Evolutionary conservation across 2,113 vertebrate genomes (phyloP).

Genomic region (Cettia cetti): DNA sequence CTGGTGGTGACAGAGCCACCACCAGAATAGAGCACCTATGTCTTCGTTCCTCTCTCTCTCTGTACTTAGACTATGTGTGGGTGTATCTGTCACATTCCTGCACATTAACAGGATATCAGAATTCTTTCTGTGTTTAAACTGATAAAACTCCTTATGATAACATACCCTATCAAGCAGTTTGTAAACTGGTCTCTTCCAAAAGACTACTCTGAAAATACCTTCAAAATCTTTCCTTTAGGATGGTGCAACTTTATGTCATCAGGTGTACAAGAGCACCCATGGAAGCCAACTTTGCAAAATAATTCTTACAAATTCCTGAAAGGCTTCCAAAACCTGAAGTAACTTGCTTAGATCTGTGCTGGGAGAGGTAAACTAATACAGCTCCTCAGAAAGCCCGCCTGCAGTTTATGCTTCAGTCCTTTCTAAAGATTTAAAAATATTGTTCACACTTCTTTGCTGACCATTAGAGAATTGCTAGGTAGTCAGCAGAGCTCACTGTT

Average conservation of each 20-base stretch:
- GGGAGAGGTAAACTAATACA: not conserved
- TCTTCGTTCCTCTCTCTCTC: not conserved
- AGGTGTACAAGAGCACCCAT: not conserved
- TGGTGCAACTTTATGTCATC: not conserved
- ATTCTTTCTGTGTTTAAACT: not conserved
- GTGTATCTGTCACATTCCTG: not conserved
- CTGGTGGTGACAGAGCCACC: not conserved
- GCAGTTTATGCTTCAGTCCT: not conserved
- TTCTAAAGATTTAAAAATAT: not conserved
- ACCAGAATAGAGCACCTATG: not conserved
- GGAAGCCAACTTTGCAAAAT: not conserved
- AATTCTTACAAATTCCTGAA: not conserved
- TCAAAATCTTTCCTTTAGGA: not conserved
- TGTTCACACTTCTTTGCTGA: not conserved
- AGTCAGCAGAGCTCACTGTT: not conserved
- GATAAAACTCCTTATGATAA: not conserved
- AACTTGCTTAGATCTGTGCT: not conserved
- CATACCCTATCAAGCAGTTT: not conserved
- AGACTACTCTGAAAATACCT: not conserved
- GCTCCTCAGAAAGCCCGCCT: not conserved
- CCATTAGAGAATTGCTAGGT: not conserved
- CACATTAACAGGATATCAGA: not conserved
- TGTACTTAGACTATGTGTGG: not conserved
- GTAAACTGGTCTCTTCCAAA: not conserved
- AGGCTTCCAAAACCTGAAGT: not conserved